Evolutionary conservation across 2,888 invertebrate species (phyloP), one percentile per base, ranked within the genome.

Genomic region (Idaea aversata): DNA sequence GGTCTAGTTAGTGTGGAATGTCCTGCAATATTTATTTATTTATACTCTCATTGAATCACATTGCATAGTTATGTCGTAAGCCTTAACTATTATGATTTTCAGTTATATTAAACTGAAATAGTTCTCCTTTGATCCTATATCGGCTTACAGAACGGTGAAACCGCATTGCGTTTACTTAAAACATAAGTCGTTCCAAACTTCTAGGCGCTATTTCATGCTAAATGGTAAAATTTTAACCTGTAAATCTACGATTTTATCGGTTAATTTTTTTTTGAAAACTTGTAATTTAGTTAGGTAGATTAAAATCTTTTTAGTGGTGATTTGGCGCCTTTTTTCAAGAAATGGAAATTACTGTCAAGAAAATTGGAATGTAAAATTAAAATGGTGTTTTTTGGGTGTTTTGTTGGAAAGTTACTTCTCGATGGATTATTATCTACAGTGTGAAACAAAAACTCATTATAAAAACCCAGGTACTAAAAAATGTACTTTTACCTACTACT

Each of bases 171-270:
- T 47, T 47, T 47, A 47, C 47, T 47, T 47, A 5, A 13, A 47
- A 47, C 47, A 47, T 47, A 47, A 47, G 47, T 47, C 13, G 4
- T 13, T 4, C 7, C 47, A 47, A 47, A 47, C 47, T 47, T 47
- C 47, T 47, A 13, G 47, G 47, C 13, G 10, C 47, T 47, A 47
- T 47, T 47, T 47, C 10, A 47, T 47, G 13, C 47, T 5, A 47
- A 47, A 47, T 47, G 47, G 47, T 47, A 2, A 10, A 47, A 47
- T 47, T 47, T 47, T 47, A 47, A 47, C 47, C 47, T 7, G 13
- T 47, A 47, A 47, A 47, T 47, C 47, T 47, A 47, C 47, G 47
- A 47, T 47, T 47, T 47, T 47, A 47, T 47, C 47, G 47, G 47
- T 47, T 7, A 5, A 47, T 47, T 47, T 47, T 25, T n/a, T 25